phyloP scores from a whole-genome alignment of 2,888 invertebrate genomes.

The Caenorhabditis sp. region DNA sequence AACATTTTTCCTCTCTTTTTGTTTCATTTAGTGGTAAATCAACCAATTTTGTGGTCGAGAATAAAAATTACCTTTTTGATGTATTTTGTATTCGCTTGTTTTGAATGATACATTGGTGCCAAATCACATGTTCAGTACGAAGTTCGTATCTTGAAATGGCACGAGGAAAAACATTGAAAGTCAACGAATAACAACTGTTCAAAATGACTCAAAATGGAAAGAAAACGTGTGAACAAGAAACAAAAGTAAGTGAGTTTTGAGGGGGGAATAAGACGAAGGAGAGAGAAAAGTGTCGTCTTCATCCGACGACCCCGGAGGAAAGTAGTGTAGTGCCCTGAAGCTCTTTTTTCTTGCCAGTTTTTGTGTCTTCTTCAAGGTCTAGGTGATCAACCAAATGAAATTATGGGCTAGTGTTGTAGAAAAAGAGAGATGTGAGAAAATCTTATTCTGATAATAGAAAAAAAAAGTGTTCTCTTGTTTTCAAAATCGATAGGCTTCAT shows the following conservation, averaged over 20 bases:
- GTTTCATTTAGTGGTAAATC: background rate
- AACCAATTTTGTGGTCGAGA: background rate
- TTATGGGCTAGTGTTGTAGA: conserved; percentile 24
- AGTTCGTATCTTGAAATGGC: conserved; percentile 4
- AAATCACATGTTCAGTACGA: conserved; percentile 21
- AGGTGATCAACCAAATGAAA: conserved; percentile 45
- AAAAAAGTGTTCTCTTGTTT: background rate
- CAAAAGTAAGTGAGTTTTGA: conserved; percentile 13
- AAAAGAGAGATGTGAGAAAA: background rate
- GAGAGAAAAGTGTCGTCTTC: background rate
- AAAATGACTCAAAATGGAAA: background rate
- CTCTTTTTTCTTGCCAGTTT: background rate
- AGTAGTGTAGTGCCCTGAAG: conserved; percentile 7
- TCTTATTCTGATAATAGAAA: background rate
- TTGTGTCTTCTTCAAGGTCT: conserved; percentile 32
- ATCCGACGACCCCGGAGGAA: conserved; percentile 5
- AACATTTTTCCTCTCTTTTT: background rate
- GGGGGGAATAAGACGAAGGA: background rate
- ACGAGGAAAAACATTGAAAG: background rate
- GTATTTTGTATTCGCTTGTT: conserved; percentile 43
- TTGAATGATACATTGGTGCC: conserved; percentile 42
- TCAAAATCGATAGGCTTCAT: conserved; percentile 12
- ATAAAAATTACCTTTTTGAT: conserved; percentile 29
- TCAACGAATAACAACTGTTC: background rate
- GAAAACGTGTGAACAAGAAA: conserved; percentile 24